A percentile compares a stretch with the other conserved stretches of the same genome.
phyloP scores from a whole-genome alignment of 1,140 invertebrate genomes.

The Fopius arisanus region DNA sequence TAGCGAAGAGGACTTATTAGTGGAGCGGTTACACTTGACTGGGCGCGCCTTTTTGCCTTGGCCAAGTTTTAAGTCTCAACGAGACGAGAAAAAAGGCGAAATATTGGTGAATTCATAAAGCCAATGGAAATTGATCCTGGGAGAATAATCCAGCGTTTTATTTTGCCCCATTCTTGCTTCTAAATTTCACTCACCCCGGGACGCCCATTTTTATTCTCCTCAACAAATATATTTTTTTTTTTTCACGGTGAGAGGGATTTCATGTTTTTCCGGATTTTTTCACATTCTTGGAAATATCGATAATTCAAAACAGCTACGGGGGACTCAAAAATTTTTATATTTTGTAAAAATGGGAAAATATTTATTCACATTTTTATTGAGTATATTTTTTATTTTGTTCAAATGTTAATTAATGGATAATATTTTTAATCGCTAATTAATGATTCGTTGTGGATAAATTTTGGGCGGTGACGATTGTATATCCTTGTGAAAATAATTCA shows the following conservation, averaged over 20 bases:
- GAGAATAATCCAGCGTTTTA: slow-evolving; percentile 22
- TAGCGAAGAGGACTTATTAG: slow-evolving; percentile 29
- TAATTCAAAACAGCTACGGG: background rate
- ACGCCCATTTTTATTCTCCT: background rate
- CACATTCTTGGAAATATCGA: background rate
- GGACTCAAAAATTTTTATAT: no score
- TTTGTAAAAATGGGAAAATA: background rate
- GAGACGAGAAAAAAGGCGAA: slow-evolving; percentile 1
- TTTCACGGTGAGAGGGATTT: background rate
- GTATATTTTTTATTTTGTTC: no score
- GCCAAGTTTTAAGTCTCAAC: background rate
- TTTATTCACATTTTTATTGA: no score
- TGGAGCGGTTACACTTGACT: slow-evolving; percentile 36
- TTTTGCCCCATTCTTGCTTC: slow-evolving; percentile 16
- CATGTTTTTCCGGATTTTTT: background rate
- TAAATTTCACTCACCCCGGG: slow-evolving; percentile 23
- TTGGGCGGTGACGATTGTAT: slow-evolving; percentile 10
- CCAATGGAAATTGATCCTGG: slow-evolving; percentile 34
- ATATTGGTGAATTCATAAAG: slow-evolving; percentile 20
- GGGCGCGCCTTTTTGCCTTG: slow-evolving; percentile 38
- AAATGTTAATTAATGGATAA: no score
- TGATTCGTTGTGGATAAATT: background rate
- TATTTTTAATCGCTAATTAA: no score
- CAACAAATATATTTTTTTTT: slow-evolving; percentile 8
- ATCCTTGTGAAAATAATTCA: background rate